Evolutionary conservation across 2,888 invertebrate genomes (phyloP).

Genomic region (Drosophila lutescens): DNA sequence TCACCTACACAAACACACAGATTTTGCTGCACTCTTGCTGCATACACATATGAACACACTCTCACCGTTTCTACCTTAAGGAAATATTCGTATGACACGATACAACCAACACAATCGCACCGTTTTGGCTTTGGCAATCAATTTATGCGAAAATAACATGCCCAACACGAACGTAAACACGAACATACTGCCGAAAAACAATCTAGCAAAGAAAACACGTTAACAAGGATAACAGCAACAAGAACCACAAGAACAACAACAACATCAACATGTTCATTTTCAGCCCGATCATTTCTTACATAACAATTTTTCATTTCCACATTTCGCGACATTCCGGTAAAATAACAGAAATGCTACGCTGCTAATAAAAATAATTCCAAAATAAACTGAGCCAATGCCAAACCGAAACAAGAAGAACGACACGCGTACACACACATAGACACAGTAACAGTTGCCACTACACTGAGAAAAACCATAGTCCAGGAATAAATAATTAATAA

Average conservation of each 20-base stretch:
- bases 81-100: slow-evolving; percentile 38
- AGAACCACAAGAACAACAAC: slow-evolving; percentile 8
- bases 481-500: background rate
- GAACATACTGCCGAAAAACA: slow-evolving; percentile 29
- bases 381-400: slow-evolving; percentile 48
- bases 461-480: slow-evolving; percentile 2
- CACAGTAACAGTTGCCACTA: slow-evolving; percentile 14
- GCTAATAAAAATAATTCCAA: slow-evolving; percentile 48
- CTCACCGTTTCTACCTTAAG: slow-evolving; percentile 30
- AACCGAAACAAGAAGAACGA: slow-evolving; percentile 50
- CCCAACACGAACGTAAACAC: slow-evolving; percentile 46
- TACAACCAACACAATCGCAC: slow-evolving; percentile 48
- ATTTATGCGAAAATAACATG: slow-evolving; percentile 67
- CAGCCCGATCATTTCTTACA: slow-evolving; percentile 36
- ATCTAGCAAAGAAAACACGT: slow-evolving; percentile 35
- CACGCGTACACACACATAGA: slow-evolving; percentile 32
- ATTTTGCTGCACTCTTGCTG: slow-evolving; percentile 24
- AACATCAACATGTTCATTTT: slow-evolving; percentile 29
- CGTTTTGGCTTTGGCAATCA: slow-evolving; percentile 61
- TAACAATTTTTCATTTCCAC: slow-evolving; percentile 41
- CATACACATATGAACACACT: slow-evolving; percentile 39
- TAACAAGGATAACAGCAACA: slow-evolving; percentile 27
- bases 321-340: slow-evolving; percentile 25
- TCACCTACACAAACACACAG: slow-evolving; percentile 4
- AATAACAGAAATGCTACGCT: slow-evolving; percentile 34